phyloP scores from a whole-genome alignment of 2,113 vertebrate genomes.

The Rhinogobius similis region DNA sequence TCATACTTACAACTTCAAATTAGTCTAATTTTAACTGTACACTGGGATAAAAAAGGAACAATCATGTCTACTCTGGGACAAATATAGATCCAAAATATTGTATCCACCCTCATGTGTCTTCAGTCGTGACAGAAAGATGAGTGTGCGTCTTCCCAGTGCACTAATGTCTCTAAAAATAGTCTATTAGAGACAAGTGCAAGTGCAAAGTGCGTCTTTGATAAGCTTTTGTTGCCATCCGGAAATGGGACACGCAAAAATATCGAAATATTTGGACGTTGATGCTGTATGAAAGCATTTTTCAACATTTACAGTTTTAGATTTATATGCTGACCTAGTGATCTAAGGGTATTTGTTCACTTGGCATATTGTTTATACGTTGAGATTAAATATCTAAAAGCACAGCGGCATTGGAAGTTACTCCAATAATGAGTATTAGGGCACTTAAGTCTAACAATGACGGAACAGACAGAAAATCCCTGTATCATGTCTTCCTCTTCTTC shows the following conservation, averaged over 20 bases:
- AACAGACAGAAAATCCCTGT: constrained; percentile 22
- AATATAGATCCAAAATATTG: constrained; percentile 56
- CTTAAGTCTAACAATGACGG: constrained; percentile 38
- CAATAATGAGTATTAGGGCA: constrained; percentile 24
- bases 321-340: not conserved
- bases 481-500: constrained; percentile 71
- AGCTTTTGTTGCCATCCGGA: constrained; percentile 36
- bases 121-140: constrained; percentile 50
- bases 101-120: constrained; percentile 31
- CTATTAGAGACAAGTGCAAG: constrained; percentile 32
- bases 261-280: not conserved
- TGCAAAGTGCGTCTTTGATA: constrained; percentile 21
- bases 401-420: constrained; percentile 10
- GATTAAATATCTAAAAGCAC: too few relatives aligned
- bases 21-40: constrained; percentile 30
- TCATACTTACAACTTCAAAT: constrained; percentile 11
- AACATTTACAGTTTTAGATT: not conserved
- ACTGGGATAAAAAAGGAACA: constrained; percentile 27
- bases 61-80: constrained; percentile 42
- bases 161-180: constrained; percentile 26
- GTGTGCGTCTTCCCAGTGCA: constrained; percentile 43
- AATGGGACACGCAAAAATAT: constrained; percentile 32
- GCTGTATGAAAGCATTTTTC: not conserved
- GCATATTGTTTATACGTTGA: not conserved
- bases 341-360: not conserved